Evolutionary conservation across 2,888 invertebrate species (phyloP).

Genomic region (Eupithecia tripunctaria): DNA sequence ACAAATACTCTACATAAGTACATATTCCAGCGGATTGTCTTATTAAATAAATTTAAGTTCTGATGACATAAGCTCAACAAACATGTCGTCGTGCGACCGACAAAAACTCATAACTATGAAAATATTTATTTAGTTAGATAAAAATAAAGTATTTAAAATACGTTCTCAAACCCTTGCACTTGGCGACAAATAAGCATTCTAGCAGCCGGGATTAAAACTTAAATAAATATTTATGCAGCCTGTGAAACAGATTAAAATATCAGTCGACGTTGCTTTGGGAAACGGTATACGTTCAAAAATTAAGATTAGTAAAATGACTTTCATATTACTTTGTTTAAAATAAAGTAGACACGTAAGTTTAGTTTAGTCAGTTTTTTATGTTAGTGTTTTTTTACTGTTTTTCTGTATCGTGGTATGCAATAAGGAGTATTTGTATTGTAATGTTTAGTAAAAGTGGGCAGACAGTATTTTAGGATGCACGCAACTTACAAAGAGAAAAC

Average conservation of each 20-base stretch:
- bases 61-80: not conserved
- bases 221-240: constrained; percentile 70
- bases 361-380: no score
- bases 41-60: not conserved
- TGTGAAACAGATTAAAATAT: constrained; percentile 64
- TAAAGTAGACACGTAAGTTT: not conserved
- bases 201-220: constrained; percentile 60
- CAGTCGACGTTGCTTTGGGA: constrained; percentile 42
- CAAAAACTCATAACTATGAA: constrained; percentile 9
- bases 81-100: constrained; percentile 10
- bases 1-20: not conserved
- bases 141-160: constrained; percentile 22
- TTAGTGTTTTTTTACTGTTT: no score
- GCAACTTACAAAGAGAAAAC: no score
- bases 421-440: no score
- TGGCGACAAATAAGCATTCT: constrained; percentile 42
- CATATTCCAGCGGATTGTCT: not conserved
- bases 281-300: constrained; percentile 36
- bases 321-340: not conserved
- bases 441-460: no score
- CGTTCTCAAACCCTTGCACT: constrained; percentile 43
- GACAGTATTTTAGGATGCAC: no score
- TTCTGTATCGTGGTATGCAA: no score
- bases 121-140: constrained; percentile 28
- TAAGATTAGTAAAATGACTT: not conserved